These are phyloP conservation scores for Sceloporus undulatus DNA, from an alignment of 2,113 vertebrate species.

Conservation along the genomic window DNA sequence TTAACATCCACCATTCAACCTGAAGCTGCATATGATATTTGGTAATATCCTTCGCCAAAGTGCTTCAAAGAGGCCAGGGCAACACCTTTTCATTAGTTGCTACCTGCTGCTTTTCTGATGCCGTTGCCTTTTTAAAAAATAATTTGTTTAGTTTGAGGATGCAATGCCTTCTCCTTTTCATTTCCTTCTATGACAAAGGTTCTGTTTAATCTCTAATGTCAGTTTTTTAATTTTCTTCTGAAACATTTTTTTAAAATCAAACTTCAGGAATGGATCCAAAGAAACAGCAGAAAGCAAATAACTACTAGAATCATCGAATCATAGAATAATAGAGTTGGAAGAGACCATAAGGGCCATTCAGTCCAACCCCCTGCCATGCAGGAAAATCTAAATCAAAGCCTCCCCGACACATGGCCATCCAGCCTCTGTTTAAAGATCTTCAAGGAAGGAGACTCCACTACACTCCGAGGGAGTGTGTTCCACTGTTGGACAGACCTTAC, in stretches of 20 bases:
- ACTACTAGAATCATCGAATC: not conserved
- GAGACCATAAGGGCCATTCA: too few species aligned
- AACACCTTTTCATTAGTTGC: slow-evolving; percentile 1
- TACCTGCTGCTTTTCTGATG: not conserved
- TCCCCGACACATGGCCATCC: too few species aligned
- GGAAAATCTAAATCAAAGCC: too few species aligned
- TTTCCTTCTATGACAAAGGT: not conserved
- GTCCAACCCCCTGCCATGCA: too few species aligned
- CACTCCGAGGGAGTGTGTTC: too few species aligned
- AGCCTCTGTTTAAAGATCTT: too few species aligned
- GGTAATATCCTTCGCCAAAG: slow-evolving; percentile 2
- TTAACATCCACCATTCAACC: not conserved
- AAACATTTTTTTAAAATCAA: not conserved
- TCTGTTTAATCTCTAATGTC: not conserved
- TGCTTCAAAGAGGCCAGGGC: not conserved
- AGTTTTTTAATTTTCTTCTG: not conserved
- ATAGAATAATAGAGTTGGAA: too few species aligned
- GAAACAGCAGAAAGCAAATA: not conserved
- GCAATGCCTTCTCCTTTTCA: not conserved
- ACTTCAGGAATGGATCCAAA: not conserved
- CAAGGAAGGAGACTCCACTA: too few species aligned
- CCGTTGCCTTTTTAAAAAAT: not conserved
- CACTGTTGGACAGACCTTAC: too few species aligned
- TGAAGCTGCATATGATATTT: not conserved
- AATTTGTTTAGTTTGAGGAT: not conserved